Evolutionary conservation across 1,140 invertebrate species (phyloP), one percentile per base, ranked within the genome.

Genomic region (Himalopsyche phryganea): DNA sequence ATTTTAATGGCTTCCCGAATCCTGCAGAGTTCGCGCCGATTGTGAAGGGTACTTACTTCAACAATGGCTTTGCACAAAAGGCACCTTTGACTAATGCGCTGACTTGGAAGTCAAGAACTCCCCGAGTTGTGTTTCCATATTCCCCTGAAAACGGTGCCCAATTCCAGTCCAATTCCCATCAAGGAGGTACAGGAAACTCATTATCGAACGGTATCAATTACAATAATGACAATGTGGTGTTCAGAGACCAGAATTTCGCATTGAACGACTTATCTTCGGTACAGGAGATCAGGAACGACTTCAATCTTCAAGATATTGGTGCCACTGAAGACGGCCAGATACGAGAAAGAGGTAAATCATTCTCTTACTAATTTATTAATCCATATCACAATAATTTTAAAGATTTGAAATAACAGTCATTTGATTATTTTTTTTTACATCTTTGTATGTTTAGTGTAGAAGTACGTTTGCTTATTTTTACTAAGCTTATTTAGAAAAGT

Each of bases 171-270:
- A 83, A 82, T 67, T 71, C 74, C 46, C 69, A 81, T 68, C 66
- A 73, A 50, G 67, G 78, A 47, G 54, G 74, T 40, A 63, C 68
- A 61, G 55, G 68, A 58, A 18, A 63, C 47, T 51, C 71, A 38
- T 17, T 71, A 67, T 35, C 70, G 65, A 45, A 71, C 57, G 5
- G 71, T 65, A 63, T 63, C 1, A 71, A 72, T 4, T 75, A 75
- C 55, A 72, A 71, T 10, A 79, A 73, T 61, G 80, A 82, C 54
- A 82, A 81, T 60, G 78, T 83, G 4, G 80, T 81, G 62, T 83
- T 83, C 55, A 78, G 80, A 66, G 81, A 83, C 59, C 80, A 81
- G 55, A 81, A 77, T 68, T 80, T 82, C 58, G 80, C 76, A 40
- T 66, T 78, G 7, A 81, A 77, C 53, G 80, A 82, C 19, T 66